Conservation (phyloP, 2,797 vertebrate species). For the Propithecus deckenii region DNA sequence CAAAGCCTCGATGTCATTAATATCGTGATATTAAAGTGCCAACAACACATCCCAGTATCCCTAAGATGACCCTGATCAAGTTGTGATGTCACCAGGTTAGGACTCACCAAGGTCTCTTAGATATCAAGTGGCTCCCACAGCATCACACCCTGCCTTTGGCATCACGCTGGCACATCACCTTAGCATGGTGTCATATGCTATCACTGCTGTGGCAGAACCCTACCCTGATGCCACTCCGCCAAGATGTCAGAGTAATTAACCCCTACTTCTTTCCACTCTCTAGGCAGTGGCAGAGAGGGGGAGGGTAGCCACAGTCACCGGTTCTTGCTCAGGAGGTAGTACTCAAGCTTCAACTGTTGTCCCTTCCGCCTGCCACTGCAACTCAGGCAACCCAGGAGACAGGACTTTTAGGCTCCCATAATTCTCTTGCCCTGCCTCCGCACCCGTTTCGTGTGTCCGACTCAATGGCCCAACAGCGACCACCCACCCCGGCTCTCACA, state of each 20-base stretch:
- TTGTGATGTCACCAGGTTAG: conserved; percentile 48
- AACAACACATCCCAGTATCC: conserved; percentile 24
- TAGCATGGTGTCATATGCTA: conserved; percentile 43
- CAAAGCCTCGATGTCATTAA: conserved; percentile 47
- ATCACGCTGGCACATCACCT: conserved; percentile 72
- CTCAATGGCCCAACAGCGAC: not conserved
- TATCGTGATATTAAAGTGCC: conserved; percentile 38
- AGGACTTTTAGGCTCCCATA: conserved; percentile 14
- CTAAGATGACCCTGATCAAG: conserved; percentile 41
- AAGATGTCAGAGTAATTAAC: conserved; percentile 15
- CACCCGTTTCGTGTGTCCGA: not conserved
- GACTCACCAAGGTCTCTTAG: conserved; percentile 43
- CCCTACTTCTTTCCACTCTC: conserved; percentile 36
- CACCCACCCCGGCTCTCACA: conserved; percentile 61
- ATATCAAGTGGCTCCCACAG: conserved; percentile 63
- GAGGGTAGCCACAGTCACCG: conserved; percentile 56
- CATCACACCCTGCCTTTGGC: conserved; percentile 71
- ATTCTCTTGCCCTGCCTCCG: not conserved
- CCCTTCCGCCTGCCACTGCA: conserved; percentile 72
- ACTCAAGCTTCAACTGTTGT: conserved; percentile 52
- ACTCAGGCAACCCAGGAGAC: not conserved
- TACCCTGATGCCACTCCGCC: conserved; percentile 27
- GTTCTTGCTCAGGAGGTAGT: conserved; percentile 38
- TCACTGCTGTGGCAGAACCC: conserved; percentile 46
- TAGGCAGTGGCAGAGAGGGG: conserved; percentile 19